Evolutionary conservation across 2,113 vertebrate species (phyloP).

Genomic region (Alexandromys fortis): DNA sequence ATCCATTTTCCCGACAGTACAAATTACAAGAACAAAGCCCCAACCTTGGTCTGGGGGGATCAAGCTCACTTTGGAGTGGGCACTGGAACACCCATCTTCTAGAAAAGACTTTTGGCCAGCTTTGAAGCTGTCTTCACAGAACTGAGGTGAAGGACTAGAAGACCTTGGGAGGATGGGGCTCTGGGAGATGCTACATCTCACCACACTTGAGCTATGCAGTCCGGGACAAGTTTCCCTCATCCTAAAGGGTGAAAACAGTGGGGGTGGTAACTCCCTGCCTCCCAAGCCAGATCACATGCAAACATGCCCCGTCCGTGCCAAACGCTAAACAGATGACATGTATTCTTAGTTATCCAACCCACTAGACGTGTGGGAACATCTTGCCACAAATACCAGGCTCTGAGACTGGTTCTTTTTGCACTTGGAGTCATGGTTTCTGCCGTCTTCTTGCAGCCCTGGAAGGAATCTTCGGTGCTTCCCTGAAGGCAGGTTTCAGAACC

Average conservation of each 20-base stretch:
- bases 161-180: rapidly evolving
- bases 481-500: neutral
- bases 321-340: conserved; percentile 20
- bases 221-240: neutral
- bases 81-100: rapidly evolving
- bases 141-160: neutral
- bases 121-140: rapidly evolving
- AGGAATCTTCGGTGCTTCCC: neutral
- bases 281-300: neutral
- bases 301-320: neutral
- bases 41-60: rapidly evolving
- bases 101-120: too few species aligned
- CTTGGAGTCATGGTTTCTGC: neutral
- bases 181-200: neutral
- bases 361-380: neutral
- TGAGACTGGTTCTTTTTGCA: neutral
- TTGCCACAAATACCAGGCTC: neutral
- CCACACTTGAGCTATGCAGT: neutral
- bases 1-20: rapidly evolving
- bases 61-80: neutral
- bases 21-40: neutral
- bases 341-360: neutral
- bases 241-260: neutral
- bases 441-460: neutral
- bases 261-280: neutral